Conservation (phyloP, 35 echinoderm and acorn worm species). For the Anneissia japonica region DNA sequence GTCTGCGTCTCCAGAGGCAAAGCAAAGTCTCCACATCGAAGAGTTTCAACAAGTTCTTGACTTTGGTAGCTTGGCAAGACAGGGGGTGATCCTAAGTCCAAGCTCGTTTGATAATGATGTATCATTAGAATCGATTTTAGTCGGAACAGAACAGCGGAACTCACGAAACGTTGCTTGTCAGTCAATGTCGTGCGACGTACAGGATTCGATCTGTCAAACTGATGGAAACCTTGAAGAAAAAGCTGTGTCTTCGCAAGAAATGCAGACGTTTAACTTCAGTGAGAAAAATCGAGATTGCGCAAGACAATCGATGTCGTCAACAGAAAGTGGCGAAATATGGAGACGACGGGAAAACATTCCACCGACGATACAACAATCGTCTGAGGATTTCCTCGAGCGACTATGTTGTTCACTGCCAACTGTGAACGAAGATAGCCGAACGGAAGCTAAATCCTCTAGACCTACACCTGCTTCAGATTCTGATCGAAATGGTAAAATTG, state of each 20-base stretch:
- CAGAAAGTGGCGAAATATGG: background rate
- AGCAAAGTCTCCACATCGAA: background rate
- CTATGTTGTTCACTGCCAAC: background rate
- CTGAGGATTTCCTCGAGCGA: background rate
- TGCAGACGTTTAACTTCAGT: background rate
- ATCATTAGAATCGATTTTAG: background rate
- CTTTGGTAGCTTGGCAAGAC: background rate
- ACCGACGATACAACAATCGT: background rate
- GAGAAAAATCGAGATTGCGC: background rate
- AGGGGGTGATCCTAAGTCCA: background rate
- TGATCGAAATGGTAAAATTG: no score
- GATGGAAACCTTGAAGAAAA: background rate
- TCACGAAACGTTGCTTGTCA: background rate
- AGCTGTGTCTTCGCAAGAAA: background rate
- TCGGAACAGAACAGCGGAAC: background rate
- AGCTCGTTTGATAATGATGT: background rate
- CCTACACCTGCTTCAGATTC: no score
- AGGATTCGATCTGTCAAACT: background rate
- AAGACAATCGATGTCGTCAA: background rate
- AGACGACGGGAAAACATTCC: background rate
- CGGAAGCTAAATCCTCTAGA: no score
- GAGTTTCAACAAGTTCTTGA: background rate
- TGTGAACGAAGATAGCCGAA: background rate
- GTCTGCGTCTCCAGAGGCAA: background rate
- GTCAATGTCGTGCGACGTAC: background rate